These are phyloP conservation scores for Volucella inflata DNA, from an alignment of 2,888 invertebrate species.

Conservation along the genomic window DNA sequence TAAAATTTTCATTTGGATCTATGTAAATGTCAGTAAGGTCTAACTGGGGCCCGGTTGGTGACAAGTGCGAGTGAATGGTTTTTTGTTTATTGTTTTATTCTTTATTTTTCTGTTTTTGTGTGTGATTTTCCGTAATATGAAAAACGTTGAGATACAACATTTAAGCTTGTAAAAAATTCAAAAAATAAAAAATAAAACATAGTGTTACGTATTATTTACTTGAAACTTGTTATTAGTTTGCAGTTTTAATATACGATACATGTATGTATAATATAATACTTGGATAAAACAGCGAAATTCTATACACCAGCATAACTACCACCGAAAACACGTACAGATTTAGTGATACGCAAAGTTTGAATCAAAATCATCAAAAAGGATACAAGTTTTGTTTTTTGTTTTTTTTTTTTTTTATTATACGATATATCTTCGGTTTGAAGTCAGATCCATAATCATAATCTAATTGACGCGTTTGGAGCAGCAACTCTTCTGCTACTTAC, in stretches of 20 bases:
- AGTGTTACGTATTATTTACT: background rate
- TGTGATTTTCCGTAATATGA: constrained; percentile 15
- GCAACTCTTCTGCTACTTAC: constrained; percentile 37
- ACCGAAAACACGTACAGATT: constrained; percentile 41
- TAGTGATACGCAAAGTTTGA: constrained; percentile 31
- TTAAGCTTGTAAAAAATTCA: background rate
- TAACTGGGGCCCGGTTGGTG: constrained; percentile 37
- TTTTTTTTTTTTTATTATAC: too few relatives aligned
- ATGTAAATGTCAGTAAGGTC: constrained; percentile 43
- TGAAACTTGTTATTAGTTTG: constrained; percentile 7
- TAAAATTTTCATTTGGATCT: constrained; percentile 5
- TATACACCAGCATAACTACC: constrained; percentile 33
- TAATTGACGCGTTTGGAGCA: constrained; percentile 24
- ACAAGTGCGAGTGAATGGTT: constrained; percentile 28
- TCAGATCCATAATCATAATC: background rate
- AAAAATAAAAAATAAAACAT: background rate
- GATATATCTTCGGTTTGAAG: constrained; percentile 8
- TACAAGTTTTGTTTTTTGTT: background rate
- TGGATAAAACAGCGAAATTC: constrained; percentile 14
- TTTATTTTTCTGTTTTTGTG: background rate
- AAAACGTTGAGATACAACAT: constrained; percentile 8
- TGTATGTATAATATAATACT: background rate
- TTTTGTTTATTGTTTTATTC: constrained; percentile 30
- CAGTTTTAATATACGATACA: constrained; percentile 8
- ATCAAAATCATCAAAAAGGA: constrained; percentile 11